phyloP scores from a whole-genome alignment of 2,113 vertebrate species.

The Xiphias gladius region DNA sequence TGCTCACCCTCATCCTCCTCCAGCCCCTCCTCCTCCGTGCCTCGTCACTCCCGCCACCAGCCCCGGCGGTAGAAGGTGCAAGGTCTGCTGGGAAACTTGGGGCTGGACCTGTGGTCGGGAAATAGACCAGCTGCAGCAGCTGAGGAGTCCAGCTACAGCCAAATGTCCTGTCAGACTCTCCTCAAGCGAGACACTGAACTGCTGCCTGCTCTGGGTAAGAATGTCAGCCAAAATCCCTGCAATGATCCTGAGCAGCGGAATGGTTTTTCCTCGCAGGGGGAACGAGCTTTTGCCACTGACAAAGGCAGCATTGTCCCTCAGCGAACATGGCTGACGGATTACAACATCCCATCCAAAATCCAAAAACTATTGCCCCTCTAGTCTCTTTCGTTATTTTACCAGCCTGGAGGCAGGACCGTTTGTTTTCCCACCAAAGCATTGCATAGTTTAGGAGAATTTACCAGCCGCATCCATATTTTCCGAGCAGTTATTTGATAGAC shows the following conservation, averaged over 20 bases:
- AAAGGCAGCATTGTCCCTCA: constrained; percentile 11
- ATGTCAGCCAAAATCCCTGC: constrained; percentile 20
- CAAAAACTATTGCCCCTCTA: neutral
- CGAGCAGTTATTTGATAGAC: constrained; percentile 6
- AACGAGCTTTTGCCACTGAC: constrained; percentile 17
- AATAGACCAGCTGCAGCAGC: constrained; percentile 21
- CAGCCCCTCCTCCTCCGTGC: constrained; percentile 77
- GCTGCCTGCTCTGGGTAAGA: constrained; percentile 22
- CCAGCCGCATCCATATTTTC: constrained; percentile 37
- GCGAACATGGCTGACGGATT: neutral
- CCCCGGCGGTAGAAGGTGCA: constrained; percentile 86
- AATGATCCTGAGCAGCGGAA: constrained; percentile 7
- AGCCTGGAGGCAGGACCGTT: neutral
- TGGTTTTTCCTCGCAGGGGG: neutral
- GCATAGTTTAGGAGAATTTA: neutral
- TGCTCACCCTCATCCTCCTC: constrained; percentile 76
- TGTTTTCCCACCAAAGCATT: constrained; percentile 4
- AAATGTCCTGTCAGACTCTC: constrained; percentile 27
- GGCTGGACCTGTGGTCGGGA: constrained; percentile 1
- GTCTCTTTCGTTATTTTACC: constrained; percentile 16
- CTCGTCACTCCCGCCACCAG: constrained; percentile 90
- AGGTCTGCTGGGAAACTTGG: neutral
- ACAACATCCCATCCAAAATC: neutral
- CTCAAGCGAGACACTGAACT: constrained; percentile 10
- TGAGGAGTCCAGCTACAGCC: constrained; percentile 25